Conservation (phyloP, 2,888 invertebrate species). For the Chrysodeixis includens region DNA sequence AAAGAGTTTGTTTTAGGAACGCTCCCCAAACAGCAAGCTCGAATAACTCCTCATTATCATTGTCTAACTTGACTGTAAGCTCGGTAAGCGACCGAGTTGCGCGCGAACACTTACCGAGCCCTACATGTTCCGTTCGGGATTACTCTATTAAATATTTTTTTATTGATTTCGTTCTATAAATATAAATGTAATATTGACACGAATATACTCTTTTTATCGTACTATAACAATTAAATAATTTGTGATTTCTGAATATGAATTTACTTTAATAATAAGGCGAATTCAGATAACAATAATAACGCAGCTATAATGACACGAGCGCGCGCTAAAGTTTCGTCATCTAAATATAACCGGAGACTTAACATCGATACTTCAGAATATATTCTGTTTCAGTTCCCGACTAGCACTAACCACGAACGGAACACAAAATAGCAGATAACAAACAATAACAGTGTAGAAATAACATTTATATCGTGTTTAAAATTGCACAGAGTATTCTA, state of each 20-base stretch:
- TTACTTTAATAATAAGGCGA: slow-evolving; percentile 18
- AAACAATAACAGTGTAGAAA: slow-evolving; percentile 80
- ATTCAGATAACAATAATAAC: slow-evolving; percentile 2
- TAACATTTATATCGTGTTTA: slow-evolving; percentile 66
- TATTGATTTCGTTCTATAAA: neutral
- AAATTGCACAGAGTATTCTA: slow-evolving; percentile 77
- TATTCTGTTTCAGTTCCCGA: slow-evolving; percentile 20
- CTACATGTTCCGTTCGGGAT: slow-evolving; percentile 52
- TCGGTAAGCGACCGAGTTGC: slow-evolving; percentile 26
- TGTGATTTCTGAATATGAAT: slow-evolving; percentile 13
- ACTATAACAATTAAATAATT: slow-evolving; percentile 20
- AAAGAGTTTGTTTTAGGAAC: neutral
- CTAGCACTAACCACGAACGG: slow-evolving; percentile 57
- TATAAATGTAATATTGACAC: slow-evolving; percentile 15
- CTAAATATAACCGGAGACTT: slow-evolving; percentile 3
- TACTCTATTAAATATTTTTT: slow-evolving; percentile 18
- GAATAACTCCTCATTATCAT: slow-evolving; percentile 43
- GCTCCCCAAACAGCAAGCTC: slow-evolving; percentile 52
- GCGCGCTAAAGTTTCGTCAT: neutral
- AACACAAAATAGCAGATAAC: slow-evolving; percentile 59
- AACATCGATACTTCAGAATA: slow-evolving; percentile 15
- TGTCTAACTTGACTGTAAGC: slow-evolving; percentile 42
- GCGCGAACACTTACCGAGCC: slow-evolving; percentile 41
- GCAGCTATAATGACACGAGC: slow-evolving; percentile 4
- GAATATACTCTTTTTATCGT: slow-evolving; percentile 10